Evolutionary conservation across 2,888 invertebrate genomes (phyloP).

Genomic region (Cephus nigrinus): DNA sequence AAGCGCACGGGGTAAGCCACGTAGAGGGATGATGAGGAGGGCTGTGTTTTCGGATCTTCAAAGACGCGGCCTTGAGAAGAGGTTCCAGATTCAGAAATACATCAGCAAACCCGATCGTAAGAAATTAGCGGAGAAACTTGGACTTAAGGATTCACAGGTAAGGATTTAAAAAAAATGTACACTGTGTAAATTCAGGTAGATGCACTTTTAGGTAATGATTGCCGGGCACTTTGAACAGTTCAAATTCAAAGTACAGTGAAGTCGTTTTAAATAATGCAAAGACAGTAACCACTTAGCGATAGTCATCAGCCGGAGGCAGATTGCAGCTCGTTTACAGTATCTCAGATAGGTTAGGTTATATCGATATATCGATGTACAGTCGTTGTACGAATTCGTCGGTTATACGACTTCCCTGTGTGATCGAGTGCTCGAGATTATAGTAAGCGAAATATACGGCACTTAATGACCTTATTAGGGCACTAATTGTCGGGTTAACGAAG

Average conservation of each 20-base stretch:
- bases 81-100: slow-evolving; percentile 97
- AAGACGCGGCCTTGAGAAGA: slow-evolving; percentile 92
- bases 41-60: slow-evolving; percentile 98
- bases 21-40: slow-evolving; percentile 95
- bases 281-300: not conserved
- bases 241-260: not conserved
- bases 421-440: not conserved
- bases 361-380: not conserved
- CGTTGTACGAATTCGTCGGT: not conserved
- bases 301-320: not conserved
- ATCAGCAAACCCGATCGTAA: slow-evolving; percentile 98
- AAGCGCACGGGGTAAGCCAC: slow-evolving; percentile 90
- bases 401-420: not conserved
- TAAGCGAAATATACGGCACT: slow-evolving; percentile 30
- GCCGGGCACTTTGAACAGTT: slow-evolving; percentile 15
- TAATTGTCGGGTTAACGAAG: slow-evolving; percentile 52
- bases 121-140: slow-evolving; percentile 95
- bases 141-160: slow-evolving; percentile 97
- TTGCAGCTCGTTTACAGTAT: not conserved
- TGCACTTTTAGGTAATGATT: not conserved
- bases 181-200: not conserved
- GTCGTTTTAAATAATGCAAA: not conserved
- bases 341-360: not conserved
- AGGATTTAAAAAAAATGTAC: slow-evolving; percentile 41
- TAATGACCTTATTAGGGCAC: slow-evolving; percentile 52